Evolutionary conservation across 2,888 invertebrate species (phyloP).

Genomic region (Euplagia quadripunctaria): DNA sequence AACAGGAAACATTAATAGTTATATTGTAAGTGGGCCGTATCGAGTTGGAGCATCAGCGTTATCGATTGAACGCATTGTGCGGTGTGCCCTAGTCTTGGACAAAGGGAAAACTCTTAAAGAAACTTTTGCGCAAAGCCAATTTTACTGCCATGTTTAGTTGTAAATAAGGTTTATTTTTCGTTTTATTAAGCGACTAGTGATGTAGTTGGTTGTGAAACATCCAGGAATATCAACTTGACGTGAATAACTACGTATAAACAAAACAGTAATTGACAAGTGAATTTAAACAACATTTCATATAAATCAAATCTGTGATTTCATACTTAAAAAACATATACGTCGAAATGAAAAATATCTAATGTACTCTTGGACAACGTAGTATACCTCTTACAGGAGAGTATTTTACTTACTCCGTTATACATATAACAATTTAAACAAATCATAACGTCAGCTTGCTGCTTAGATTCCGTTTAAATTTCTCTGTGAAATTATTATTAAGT

Average conservation of each 20-base stretch:
- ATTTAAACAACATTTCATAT: no score
- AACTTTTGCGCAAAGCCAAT: not conserved
- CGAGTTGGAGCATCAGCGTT: conserved; percentile 6
- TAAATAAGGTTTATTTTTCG: not conserved
- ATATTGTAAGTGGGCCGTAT: conserved; percentile 1
- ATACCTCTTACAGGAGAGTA: no score
- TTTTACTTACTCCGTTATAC: no score
- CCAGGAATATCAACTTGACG: no score
- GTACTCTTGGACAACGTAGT: no score
- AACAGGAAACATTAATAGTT: conserved; percentile 5
- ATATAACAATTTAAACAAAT: not conserved
- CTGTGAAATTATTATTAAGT: conserved; percentile 1
- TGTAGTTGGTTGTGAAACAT: no score
- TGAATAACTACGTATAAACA: no score
- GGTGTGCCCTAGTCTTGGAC: not conserved
- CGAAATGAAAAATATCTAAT: no score
- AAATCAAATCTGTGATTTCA: no score
- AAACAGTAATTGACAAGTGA: no score
- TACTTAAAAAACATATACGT: no score
- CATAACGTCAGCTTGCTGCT: not conserved
- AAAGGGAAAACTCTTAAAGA: not conserved
- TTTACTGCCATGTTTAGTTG: not conserved
- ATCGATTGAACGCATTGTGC: conserved; percentile 15
- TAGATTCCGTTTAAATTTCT: not conserved
- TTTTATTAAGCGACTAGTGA: not conserved